Evolutionary conservation across 2,113 vertebrate species (phyloP), one percentile per base, ranked within the genome.

Genomic region (Microcebus jonahi): DNA sequence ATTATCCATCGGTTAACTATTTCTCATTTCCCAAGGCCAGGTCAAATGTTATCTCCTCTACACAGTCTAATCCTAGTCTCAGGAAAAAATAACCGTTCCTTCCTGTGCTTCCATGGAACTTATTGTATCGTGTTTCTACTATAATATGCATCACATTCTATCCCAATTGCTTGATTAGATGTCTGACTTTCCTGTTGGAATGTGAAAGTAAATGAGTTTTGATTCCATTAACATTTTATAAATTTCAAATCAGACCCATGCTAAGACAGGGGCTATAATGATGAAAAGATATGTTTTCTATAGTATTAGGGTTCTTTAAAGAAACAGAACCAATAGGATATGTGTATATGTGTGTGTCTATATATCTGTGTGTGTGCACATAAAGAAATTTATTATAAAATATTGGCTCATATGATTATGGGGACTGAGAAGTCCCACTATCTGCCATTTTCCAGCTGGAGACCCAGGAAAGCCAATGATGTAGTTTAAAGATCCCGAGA

Each of bases 151-250:
- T 93, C 55, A 45, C 12, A 63, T 91, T 93, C 76, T 92, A 63
- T 79, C 23, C 18, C 31, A 83, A 59, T 53, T 90, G 27, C 63
- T 88, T 88, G 50, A 25, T 77, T 81, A 87, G 39, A 17, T 83
- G 27, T 68, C 53, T 90, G 70, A 39, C 42, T 90, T 96, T 73
- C n/a, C 73, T 94, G 10, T 75, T 83, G 39, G 55, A 50, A 90
- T 88, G 21, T 83, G 70, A 93, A 96, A 87, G 27, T 59, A 95
- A 92, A 85, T 85, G n/a, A 45, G 12, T 68, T 94, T 97, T 89
- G 13, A 88, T 61, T 91, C 63, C 48, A 6, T 45, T 70, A 27
- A 73, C 20, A 77, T 29, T 76, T 25, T 2, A 21, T 53, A 27
- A 48, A 84, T 93, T 55, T 50, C 57, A 88, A 91, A 71, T 53